These are phyloP conservation scores for Aricia artaxerxes DNA, from an alignment of 2,888 invertebrate species.

Conservation along the genomic window DNA sequence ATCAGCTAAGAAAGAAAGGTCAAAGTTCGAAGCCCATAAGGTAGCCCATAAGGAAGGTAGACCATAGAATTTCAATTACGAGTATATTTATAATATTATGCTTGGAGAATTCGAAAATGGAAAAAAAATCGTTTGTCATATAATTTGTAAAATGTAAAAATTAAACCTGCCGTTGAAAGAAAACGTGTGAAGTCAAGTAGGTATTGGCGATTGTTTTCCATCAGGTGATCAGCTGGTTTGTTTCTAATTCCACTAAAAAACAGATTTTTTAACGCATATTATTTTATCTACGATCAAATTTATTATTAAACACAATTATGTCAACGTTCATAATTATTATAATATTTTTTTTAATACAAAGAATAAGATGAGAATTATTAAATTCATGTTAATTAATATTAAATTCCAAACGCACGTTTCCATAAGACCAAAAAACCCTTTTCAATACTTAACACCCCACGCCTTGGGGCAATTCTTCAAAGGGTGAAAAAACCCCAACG, in stretches of 20 bases:
- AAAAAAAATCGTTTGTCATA: neutral
- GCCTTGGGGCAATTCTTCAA: conserved; percentile 80
- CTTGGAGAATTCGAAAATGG: neutral
- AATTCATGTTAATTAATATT: neutral
- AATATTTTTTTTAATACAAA: neutral
- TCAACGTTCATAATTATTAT: neutral
- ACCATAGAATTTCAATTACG: neutral
- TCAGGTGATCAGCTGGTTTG: neutral
- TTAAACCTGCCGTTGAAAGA: no score
- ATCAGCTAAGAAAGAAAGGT: conserved; percentile 5
- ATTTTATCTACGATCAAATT: neutral
- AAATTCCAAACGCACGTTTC: neutral
- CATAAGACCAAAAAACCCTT: conserved; percentile 67
- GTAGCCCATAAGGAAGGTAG: neutral
- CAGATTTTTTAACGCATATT: neutral
- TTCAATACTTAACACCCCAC: conserved; percentile 70
- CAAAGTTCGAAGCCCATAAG: neutral
- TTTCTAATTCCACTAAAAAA: neutral
- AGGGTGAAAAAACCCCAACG: conserved; percentile 75
- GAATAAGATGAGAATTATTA: neutral
- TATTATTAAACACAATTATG: neutral
- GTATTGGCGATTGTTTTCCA: neutral
- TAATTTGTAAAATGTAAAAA: no score
- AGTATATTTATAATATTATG: neutral
- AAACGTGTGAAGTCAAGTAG: neutral